These are phyloP conservation scores for Eudyptes chrysolophus DNA, from an alignment of 2,113 vertebrate genomes.

Conservation along the genomic window DNA sequence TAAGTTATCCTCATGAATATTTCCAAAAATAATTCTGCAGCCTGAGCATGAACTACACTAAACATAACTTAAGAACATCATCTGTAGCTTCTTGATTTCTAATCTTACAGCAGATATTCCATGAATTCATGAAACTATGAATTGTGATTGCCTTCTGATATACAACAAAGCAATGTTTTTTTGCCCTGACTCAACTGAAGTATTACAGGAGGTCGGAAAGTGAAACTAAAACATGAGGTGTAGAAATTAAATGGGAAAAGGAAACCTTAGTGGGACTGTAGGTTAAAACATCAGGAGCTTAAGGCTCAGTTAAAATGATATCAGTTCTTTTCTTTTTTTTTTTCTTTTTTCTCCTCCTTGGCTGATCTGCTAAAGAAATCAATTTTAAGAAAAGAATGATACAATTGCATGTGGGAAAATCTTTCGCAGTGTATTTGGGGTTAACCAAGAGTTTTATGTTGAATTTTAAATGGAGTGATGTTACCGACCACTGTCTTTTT, in stretches of 20 bases:
- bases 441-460: neutral
- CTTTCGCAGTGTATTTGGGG: neutral
- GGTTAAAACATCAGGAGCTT: neutral
- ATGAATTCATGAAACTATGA: neutral
- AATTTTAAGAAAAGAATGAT: neutral
- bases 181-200: neutral
- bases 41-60: neutral
- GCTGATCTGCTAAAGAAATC: neutral
- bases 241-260: neutral
- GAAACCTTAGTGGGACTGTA: neutral
- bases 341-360: neutral
- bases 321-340: neutral
- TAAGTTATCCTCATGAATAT: neutral
- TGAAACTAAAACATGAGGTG: neutral
- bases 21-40: neutral
- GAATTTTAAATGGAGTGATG: neutral
- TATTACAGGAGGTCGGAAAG: neutral
- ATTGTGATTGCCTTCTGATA: neutral
- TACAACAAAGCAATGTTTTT: neutral
- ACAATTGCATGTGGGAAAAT: neutral
- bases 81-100: neutral
- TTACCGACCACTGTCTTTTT: neutral
- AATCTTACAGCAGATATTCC: neutral
- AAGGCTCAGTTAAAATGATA: neutral
- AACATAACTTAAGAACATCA: neutral